Percentiles rank a stretch among this genome's conserved stretches.
phyloP scores from a whole-genome alignment of 2,113 vertebrate species.

The Aphyosemion australe region DNA sequence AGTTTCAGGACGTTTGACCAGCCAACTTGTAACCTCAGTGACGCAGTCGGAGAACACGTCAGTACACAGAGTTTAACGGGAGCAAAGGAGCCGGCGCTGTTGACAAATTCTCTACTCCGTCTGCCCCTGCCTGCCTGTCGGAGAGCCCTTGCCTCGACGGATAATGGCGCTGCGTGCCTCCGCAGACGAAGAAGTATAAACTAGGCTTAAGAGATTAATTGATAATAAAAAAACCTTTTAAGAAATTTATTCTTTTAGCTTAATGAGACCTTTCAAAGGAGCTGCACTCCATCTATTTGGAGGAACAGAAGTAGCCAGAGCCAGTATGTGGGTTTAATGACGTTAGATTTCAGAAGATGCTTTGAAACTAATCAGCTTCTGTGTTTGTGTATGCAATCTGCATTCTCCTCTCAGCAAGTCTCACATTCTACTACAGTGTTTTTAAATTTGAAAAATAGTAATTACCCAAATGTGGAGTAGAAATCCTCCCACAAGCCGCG shows the following conservation, averaged over 20 bases:
- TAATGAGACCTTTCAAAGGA: background rate
- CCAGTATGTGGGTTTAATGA: no score
- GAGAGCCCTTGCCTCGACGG: no score
- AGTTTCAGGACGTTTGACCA: no score
- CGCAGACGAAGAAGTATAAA: no score
- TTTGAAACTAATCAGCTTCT: conserved; percentile 9
- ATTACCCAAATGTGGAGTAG: conserved; percentile 18
- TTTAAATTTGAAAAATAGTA: conserved; percentile 30
- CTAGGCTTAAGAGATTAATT: background rate
- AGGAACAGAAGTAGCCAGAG: conserved; percentile 17
- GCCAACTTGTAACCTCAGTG: no score
- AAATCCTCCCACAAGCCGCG: conserved; percentile 8
- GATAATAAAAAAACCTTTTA: background rate
- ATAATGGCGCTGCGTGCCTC: no score
- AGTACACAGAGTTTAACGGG: no score
- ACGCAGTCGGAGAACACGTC: no score
- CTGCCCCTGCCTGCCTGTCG: no score
- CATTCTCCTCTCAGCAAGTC: background rate
- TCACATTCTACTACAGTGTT: conserved; percentile 4
- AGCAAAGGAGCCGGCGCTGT: no score
- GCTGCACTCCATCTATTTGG: background rate
- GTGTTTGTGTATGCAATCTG: conserved; percentile 18
- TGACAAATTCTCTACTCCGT: no score
- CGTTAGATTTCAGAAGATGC: no score
- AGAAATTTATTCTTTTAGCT: background rate